A percentile compares a stretch with the other conserved stretches of the same genome.
Evolutionary conservation across 2,797 vertebrate genomes (phyloP).

Genomic region (Eutrigla gurnardus): DNA sequence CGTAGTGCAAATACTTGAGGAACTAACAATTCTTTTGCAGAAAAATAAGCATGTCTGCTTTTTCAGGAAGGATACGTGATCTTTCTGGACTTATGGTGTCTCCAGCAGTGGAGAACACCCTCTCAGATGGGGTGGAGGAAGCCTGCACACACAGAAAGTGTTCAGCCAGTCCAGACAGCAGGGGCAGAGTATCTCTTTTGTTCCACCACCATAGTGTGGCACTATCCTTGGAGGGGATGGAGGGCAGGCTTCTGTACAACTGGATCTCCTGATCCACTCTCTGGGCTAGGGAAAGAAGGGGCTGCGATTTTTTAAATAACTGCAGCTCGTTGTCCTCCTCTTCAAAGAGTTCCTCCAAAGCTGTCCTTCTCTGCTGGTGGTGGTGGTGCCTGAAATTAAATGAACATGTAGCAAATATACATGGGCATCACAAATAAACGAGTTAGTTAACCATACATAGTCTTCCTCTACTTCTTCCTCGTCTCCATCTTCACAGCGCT

Average conservation of each 20-base stretch:
- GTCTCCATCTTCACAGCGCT: no score
- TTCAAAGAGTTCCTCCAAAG: not conserved
- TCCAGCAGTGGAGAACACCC: slow-evolving; percentile 2
- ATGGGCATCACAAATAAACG: not conserved
- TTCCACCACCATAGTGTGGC: not conserved
- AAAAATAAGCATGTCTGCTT: no score
- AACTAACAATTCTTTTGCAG: no score
- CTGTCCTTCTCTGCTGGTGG: not conserved
- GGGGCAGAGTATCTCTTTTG: not conserved
- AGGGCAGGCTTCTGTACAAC: not conserved
- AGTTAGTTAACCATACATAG: not conserved
- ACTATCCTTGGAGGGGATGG: not conserved
- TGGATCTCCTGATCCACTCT: not conserved
- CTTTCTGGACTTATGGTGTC: not conserved
- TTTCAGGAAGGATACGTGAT: no score
- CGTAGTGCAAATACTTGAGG: no score
- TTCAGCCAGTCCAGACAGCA: not conserved
- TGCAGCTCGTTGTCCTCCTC: not conserved
- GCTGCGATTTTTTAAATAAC: not conserved
- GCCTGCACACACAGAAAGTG: no score
- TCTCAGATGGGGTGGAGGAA: not conserved
- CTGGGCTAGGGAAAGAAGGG: not conserved
- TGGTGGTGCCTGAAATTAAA: not conserved
- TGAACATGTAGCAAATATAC: no score
- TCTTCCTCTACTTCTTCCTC: not conserved